phyloP scores from a whole-genome alignment of 2,888 invertebrate genomes.

The Pseudococcus viburni region DNA sequence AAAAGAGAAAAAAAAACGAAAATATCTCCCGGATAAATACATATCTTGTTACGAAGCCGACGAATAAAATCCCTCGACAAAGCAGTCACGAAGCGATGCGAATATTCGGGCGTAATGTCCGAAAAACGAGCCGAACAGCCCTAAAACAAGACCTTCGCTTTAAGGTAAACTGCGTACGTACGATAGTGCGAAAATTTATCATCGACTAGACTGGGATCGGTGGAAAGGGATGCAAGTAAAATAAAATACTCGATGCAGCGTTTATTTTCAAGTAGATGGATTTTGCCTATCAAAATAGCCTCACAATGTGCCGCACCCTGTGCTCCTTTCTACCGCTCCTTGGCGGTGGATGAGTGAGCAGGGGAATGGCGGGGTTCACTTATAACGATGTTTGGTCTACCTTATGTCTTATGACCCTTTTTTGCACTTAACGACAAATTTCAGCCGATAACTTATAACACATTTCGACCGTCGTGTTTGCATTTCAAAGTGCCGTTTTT shows the following conservation, averaged over 20 bases:
- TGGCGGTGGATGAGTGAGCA: not conserved
- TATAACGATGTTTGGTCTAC: slow-evolving; percentile 37
- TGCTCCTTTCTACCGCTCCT: not conserved
- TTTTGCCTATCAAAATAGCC: slow-evolving; percentile 66
- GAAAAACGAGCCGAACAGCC: slow-evolving; percentile 32
- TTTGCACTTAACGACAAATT: slow-evolving; percentile 61
- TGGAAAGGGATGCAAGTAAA: slow-evolving; percentile 31
- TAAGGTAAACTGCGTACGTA: slow-evolving; percentile 8
- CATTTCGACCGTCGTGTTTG: slow-evolving; percentile 45
- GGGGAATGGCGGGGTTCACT: not conserved
- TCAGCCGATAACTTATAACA: slow-evolving; percentile 25
- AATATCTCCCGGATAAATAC: slow-evolving; percentile 38
- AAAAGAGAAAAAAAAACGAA: not conserved
- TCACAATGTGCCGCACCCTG: slow-evolving; percentile 26
- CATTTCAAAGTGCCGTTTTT: slow-evolving; percentile 48
- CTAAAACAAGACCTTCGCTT: slow-evolving; percentile 41
- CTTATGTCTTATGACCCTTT: slow-evolving; percentile 55
- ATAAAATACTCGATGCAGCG: slow-evolving; percentile 56
- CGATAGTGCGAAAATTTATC: slow-evolving; percentile 40
- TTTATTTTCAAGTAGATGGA: slow-evolving; percentile 67
- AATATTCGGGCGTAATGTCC: slow-evolving; percentile 24
- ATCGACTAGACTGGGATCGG: not conserved
- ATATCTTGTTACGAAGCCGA: slow-evolving; percentile 33
- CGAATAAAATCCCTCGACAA: slow-evolving; percentile 32
- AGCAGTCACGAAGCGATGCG: not conserved